Percentiles rank a stretch among this genome's conserved stretches.
Evolutionary conservation across 2,888 invertebrate genomes (phyloP).

Genomic region (Keiferia lycopersicella): DNA sequence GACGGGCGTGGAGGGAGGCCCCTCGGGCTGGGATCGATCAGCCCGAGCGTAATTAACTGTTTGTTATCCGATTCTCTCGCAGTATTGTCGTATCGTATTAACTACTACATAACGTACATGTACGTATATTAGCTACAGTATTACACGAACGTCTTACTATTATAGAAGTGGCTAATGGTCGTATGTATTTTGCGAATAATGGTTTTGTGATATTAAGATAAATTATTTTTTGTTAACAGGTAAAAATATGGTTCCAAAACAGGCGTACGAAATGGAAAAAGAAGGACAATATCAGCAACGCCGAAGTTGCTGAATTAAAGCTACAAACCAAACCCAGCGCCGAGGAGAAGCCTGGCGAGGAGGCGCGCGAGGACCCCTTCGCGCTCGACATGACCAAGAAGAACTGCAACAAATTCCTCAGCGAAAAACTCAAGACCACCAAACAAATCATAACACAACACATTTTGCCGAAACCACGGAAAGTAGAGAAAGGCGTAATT

Average conservation of each 20-base stretch:
- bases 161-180: background rate
- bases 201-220: background rate
- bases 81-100: constrained; percentile 33
- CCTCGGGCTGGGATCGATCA: constrained; percentile 64
- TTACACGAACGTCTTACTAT: background rate
- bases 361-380: constrained; percentile 63
- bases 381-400: constrained; percentile 74
- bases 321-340: constrained; percentile 69
- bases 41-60: constrained; percentile 72
- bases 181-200: background rate
- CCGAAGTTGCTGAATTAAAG: constrained; percentile 93
- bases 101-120: background rate
- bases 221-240: constrained; percentile 80
- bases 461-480: constrained; percentile 55
- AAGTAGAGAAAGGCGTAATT: constrained; percentile 66
- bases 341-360: constrained; percentile 58
- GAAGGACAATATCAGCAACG: constrained; percentile 94
- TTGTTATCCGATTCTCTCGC: constrained; percentile 62
- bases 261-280: constrained; percentile 89
- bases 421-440: constrained; percentile 64
- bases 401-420: constrained; percentile 66
- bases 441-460: constrained; percentile 51
- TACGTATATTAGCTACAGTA: background rate
- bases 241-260: constrained; percentile 96
- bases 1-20: constrained; percentile 24